A percentile compares a stretch with the other conserved stretches of the same genome.
Evolutionary conservation across 2,888 invertebrate species (phyloP).

Genomic region (Sinelater perroti): DNA sequence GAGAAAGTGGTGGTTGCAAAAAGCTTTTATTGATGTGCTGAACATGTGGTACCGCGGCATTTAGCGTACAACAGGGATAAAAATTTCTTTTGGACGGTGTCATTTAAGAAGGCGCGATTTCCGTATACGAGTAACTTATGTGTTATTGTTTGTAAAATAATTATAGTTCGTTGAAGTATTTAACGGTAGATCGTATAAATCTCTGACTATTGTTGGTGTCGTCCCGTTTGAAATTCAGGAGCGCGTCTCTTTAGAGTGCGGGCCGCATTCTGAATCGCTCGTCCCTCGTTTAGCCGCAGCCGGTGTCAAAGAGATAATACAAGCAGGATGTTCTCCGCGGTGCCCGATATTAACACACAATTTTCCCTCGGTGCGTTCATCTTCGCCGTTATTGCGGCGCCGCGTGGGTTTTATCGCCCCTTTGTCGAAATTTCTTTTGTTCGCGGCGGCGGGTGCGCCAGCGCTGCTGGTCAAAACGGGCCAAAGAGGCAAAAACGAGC

Average conservation of each 20-base stretch:
- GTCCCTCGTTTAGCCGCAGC: conserved; percentile 33
- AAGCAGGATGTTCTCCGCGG: conserved; percentile 29
- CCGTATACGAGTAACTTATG: too few species aligned
- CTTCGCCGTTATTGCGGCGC: conserved; percentile 30
- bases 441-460: too few species aligned
- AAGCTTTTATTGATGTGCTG: conserved; percentile 26
- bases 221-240: too few species aligned
- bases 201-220: too few species aligned
- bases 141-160: neutral
- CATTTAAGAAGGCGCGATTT: neutral
- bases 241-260: neutral
- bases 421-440: conserved; percentile 17
- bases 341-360: conserved; percentile 36
- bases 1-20: conserved; percentile 23
- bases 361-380: conserved; percentile 33
- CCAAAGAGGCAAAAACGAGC: too few species aligned
- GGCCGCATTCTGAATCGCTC: conserved; percentile 26
- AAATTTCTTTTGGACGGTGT: conserved; percentile 21
- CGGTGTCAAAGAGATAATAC: conserved; percentile 34
- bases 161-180: neutral
- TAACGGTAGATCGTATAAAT: too few species aligned
- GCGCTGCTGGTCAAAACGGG: too few species aligned
- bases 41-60: conserved; percentile 25
- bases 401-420: conserved; percentile 34
- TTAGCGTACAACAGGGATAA: conserved; percentile 23